These are phyloP conservation scores for Phyllotreta striolata DNA, from an alignment of 2,888 invertebrate genomes.

Conservation along the genomic window DNA sequence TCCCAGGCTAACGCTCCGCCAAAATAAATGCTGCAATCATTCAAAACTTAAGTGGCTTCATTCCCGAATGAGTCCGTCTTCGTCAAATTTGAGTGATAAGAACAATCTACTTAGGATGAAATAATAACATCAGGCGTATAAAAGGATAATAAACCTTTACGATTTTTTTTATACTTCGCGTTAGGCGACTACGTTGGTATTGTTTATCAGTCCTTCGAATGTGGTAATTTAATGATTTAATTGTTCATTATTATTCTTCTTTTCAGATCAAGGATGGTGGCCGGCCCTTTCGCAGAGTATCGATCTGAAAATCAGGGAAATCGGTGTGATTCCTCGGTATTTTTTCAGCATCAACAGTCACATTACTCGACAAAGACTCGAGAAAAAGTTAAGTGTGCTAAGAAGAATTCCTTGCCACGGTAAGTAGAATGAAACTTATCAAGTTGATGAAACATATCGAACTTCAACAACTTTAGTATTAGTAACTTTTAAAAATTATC, in stretches of 20 bases:
- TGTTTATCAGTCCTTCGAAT: neutral
- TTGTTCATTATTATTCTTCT: conserved; percentile 46
- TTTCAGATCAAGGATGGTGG: conserved; percentile 67
- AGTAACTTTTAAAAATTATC: too few species aligned
- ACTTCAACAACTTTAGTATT: too few species aligned
- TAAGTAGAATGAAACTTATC: conserved; percentile 49
- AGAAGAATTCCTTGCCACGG: conserved; percentile 63
- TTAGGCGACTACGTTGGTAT: neutral
- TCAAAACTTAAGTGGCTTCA: too few species aligned
- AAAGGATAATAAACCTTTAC: too few species aligned
- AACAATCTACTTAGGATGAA: too few species aligned
- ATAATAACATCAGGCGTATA: too few species aligned
- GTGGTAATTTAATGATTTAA: neutral
- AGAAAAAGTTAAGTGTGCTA: conserved; percentile 60
- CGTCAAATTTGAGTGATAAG: too few species aligned
- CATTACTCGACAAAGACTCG: conserved; percentile 58
- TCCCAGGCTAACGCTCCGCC: too few species aligned
- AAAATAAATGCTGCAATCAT: too few species aligned
- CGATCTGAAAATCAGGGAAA: conserved; percentile 62
- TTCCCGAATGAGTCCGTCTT: too few species aligned
- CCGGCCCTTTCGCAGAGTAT: conserved; percentile 63
- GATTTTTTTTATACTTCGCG: too few species aligned
- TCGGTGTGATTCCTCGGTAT: conserved; percentile 65
- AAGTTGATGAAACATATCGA: too few species aligned
- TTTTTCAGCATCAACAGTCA: conserved; percentile 61